Percentiles rank a stretch among this genome's conserved stretches.
Conservation (phyloP, 2,888 invertebrate species). For the Dynastes maya region DNA sequence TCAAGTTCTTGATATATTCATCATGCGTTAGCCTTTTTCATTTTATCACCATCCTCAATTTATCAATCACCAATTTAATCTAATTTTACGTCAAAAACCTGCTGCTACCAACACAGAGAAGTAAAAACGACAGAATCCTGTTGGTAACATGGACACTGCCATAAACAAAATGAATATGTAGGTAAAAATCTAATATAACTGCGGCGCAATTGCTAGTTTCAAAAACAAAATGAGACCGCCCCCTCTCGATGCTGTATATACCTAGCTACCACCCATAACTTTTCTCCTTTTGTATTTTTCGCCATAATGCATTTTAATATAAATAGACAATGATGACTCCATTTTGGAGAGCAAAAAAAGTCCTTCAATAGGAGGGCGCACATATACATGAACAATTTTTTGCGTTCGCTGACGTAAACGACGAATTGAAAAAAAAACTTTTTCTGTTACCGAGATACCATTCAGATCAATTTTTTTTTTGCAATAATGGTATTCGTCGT, state of each 20-base stretch:
- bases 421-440: constrained; percentile 46
- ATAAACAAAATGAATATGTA: neutral
- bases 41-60: too few relatives aligned
- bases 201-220: too few relatives aligned
- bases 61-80: too few relatives aligned
- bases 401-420: constrained; percentile 19
- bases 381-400: neutral
- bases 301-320: constrained; percentile 36
- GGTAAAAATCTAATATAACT: too few relatives aligned
- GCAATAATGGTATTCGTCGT: constrained; percentile 45
- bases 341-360: neutral
- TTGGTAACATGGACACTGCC: neutral
- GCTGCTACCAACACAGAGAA: too few relatives aligned
- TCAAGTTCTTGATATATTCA: too few relatives aligned
- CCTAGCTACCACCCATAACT: neutral
- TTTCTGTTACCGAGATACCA: constrained; percentile 47
- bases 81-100: too few relatives aligned
- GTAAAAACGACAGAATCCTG: too few relatives aligned
- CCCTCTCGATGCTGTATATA: neutral
- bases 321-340: constrained; percentile 33
- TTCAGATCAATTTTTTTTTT: constrained; percentile 34
- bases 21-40: too few relatives aligned
- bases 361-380: neutral
- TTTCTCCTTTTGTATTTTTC: neutral
- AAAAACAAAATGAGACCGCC: too few relatives aligned